Evolutionary conservation across 1,140 invertebrate species (phyloP).

Genomic region (Drosophila aff.): DNA sequence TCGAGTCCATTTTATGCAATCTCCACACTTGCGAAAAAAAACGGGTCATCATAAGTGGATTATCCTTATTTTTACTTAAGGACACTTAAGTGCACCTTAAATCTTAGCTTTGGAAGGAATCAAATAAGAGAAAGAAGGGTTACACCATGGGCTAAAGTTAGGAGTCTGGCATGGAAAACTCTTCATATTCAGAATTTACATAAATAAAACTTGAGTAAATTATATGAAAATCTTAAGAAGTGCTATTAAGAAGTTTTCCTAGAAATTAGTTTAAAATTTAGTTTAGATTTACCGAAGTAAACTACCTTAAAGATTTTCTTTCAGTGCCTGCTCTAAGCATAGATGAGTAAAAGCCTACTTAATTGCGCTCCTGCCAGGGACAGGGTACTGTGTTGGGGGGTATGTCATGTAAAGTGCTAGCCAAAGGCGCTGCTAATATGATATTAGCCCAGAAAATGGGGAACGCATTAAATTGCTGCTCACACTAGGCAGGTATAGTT

Average conservation of each 20-base stretch:
- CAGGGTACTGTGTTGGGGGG: not conserved
- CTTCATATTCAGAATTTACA: not conserved
- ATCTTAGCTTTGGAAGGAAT: too few relatives aligned
- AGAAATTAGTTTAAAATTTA: too few relatives aligned
- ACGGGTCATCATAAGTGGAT: not conserved
- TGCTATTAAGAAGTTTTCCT: not conserved
- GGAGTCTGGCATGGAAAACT: not conserved
- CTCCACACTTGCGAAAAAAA: conserved; percentile 15
- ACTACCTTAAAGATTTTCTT: not conserved
- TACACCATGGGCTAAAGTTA: not conserved
- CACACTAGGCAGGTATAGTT: conserved; percentile 35
- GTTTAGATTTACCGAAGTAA: not conserved
- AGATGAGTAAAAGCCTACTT: conserved; percentile 63
- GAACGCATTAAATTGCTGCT: conserved; percentile 66
- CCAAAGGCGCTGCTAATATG: conserved; percentile 76
- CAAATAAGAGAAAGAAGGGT: not conserved
- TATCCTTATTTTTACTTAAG: not conserved
- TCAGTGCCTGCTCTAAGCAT: conserved; percentile 33
- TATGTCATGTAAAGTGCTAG: conserved; percentile 55
- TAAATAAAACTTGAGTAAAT: too few relatives aligned
- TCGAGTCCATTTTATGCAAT: conserved; percentile 41
- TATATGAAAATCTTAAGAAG: not conserved
- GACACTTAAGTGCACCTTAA: not conserved
- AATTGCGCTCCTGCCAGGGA: conserved; percentile 57
- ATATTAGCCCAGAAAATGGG: conserved; percentile 52